A percentile compares a stretch with the other conserved stretches of the same genome.
phyloP scores from a whole-genome alignment of 2,888 invertebrate genomes.

The Silvanus unidentatus region DNA sequence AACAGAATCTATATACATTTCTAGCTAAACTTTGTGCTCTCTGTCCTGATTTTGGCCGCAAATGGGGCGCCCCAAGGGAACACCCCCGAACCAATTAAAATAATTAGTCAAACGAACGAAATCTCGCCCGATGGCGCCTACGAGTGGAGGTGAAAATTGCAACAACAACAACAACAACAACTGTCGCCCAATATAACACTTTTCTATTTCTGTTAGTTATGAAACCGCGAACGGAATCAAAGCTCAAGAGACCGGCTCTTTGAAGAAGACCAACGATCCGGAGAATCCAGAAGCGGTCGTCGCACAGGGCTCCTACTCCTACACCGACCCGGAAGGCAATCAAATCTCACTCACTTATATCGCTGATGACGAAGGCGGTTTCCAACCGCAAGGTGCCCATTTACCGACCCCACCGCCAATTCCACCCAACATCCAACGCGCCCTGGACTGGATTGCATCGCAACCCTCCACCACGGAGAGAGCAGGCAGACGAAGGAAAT shows the following conservation, averaged over 20 bases:
- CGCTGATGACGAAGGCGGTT: constrained; percentile 67
- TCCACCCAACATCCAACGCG: constrained; percentile 69
- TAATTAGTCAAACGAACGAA: constrained; percentile 65
- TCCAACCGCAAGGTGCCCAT: constrained; percentile 58
- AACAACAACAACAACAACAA: constrained; percentile 5
- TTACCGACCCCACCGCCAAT: constrained; percentile 71
- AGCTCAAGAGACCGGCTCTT: constrained; percentile 69
- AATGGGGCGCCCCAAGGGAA: constrained; percentile 54
- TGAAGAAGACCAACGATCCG: constrained; percentile 66
- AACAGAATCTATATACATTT: too few relatives aligned
- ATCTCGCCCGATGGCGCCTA: constrained; percentile 68
- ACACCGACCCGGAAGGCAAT: constrained; percentile 66
- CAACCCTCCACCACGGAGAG: constrained; percentile 52
- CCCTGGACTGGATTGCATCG: constrained; percentile 63
- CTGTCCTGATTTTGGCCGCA: constrained; percentile 21
- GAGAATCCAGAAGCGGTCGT: constrained; percentile 62
- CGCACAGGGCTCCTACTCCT: constrained; percentile 61
- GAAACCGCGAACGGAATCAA: constrained; percentile 79
- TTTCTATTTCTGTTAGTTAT: constrained; percentile 51
- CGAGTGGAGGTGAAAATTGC: constrained; percentile 56
- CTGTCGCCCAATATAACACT: too few relatives aligned
- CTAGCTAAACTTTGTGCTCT: too few relatives aligned
- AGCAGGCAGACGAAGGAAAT: constrained; percentile 26
- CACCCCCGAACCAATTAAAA: constrained; percentile 55
- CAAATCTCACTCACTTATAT: constrained; percentile 62